Conservation (phyloP, 1,140 invertebrate species). For the Laupala kohalensis region DNA sequence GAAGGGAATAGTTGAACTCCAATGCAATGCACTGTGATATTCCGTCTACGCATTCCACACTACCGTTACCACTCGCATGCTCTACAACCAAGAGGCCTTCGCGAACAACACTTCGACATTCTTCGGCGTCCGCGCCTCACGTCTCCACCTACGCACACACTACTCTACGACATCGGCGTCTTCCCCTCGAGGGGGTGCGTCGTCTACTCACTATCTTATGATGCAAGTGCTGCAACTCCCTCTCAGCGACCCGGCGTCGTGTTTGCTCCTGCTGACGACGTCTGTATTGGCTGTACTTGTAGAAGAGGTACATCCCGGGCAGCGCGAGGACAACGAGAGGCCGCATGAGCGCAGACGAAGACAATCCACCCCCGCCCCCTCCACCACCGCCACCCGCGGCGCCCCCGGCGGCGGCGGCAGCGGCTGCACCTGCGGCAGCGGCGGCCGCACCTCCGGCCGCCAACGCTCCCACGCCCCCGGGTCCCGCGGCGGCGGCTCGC, state of each 20-base stretch:
- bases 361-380: conserved; percentile 27
- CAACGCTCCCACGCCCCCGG: too few species aligned
- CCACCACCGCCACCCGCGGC: too few species aligned
- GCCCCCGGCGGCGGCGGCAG: too few species aligned
- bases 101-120: too few species aligned
- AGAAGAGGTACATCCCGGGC: conserved; percentile 78
- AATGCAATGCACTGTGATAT: too few species aligned
- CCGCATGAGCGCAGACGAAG: conserved; percentile 52
- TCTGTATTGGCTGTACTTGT: conserved; percentile 78
- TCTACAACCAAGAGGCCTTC: too few species aligned
- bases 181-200: background rate
- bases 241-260: conserved; percentile 63
- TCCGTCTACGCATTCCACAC: too few species aligned
- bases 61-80: background rate
- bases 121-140: too few species aligned
- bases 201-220: conserved; percentile 73
- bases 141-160: background rate
- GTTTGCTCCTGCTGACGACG: conserved; percentile 68
- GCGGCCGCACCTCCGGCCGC: too few species aligned
- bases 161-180: background rate
- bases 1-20: too few species aligned
- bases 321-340: conserved; percentile 66
- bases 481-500: too few species aligned
- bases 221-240: conserved; percentile 71
- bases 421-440: too few species aligned